Evolutionary conservation across 1,140 invertebrate genomes (phyloP).

Genomic region (Caenorhabditis elegans): DNA sequence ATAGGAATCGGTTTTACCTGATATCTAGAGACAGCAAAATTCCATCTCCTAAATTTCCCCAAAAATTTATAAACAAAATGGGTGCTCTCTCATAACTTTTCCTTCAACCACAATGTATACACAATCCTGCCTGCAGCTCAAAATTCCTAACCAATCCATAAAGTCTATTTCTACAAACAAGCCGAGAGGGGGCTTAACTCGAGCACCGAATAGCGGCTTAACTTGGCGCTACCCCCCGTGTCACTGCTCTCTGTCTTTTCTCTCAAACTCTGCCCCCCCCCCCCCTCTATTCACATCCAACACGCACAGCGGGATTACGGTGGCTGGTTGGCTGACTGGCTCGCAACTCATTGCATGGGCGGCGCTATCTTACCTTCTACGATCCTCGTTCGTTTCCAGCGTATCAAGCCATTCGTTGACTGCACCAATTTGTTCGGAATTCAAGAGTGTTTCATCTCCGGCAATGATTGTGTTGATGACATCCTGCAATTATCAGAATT

Average conservation of each 20-base stretch:
- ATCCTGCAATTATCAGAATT: constrained; percentile 38
- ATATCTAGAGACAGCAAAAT: not conserved
- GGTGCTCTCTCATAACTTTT: not conserved
- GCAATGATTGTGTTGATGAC: constrained; percentile 47
- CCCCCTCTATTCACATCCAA: not conserved
- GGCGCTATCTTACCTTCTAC: constrained; percentile 42
- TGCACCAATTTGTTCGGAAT: constrained; percentile 45
- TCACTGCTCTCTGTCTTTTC: not conserved
- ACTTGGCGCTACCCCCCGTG: not conserved
- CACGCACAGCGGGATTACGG: not conserved
- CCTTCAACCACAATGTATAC: not conserved
- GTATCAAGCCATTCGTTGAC: constrained; percentile 51
- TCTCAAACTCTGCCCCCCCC: not conserved
- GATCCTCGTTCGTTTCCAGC: constrained; percentile 38
- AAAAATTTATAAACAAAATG: not conserved
- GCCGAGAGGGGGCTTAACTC: constrained; percentile 21
- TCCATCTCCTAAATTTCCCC: not conserved
- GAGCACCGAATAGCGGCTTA: constrained; percentile 38
- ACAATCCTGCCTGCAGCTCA: not conserved
- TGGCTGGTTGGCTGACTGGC: constrained; percentile 11
- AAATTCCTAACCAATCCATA: not conserved
- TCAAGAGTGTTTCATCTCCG: constrained; percentile 47
- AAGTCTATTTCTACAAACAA: constrained; percentile 26
- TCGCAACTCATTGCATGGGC: not conserved
- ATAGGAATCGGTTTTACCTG: not conserved